phyloP scores from a whole-genome alignment of 1,140 invertebrate genomes.

The Calycopis cecrops region DNA sequence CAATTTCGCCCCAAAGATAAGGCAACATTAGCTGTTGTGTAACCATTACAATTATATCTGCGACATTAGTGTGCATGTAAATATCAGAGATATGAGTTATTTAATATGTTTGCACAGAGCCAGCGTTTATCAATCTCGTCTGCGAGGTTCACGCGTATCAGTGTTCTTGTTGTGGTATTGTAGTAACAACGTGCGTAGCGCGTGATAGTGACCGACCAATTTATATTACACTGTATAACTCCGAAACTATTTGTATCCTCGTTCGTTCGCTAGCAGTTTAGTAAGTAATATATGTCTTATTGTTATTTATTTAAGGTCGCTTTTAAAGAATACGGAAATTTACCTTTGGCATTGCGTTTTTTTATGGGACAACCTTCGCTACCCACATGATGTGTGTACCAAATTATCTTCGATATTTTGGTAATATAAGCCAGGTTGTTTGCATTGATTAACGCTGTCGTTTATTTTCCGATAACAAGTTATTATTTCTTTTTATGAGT shows the following conservation, averaged over 20 bases:
- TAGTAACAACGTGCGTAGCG: slow-evolving; percentile 2
- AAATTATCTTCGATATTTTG: slow-evolving; percentile 5
- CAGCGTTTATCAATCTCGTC: slow-evolving; percentile 6
- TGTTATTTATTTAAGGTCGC: background rate
- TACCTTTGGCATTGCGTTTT: background rate
- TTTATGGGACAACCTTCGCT: background rate
- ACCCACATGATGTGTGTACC: background rate
- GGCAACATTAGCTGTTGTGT: too few species aligned
- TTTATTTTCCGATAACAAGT: background rate
- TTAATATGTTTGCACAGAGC: slow-evolving; percentile 1
- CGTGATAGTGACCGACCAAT: background rate
- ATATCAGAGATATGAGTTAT: background rate
- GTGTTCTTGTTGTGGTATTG: slow-evolving; percentile 6
- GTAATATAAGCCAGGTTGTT: background rate
- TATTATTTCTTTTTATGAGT: background rate
- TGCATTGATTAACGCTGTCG: background rate
- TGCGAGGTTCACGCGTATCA: background rate
- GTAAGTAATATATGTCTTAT: background rate
- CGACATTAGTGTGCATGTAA: background rate
- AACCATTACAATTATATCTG: too few species aligned
- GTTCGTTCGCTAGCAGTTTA: background rate
- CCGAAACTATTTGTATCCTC: background rate
- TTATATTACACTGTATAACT: background rate
- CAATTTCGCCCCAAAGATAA: too few species aligned
- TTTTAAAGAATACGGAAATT: background rate